Evolutionary conservation across 2,797 vertebrate species (phyloP).

Genomic region (Myiotriccus ornatus): DNA sequence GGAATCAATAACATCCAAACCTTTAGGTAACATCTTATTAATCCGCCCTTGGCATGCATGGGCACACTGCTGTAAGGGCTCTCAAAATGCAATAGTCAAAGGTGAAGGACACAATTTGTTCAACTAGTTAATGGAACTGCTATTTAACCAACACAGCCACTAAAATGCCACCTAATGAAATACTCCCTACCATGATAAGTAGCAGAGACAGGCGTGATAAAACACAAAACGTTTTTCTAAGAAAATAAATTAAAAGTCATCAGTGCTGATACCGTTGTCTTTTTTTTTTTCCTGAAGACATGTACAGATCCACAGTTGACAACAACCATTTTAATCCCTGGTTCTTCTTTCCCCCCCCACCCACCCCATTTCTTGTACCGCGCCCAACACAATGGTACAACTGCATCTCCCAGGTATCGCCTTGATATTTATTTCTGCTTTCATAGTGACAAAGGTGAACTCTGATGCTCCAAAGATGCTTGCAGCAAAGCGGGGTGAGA

Average conservation of each 20-base stretch:
- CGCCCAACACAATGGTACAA: constrained; percentile 56
- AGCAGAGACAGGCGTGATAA: not conserved
- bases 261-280: not conserved
- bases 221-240: not conserved
- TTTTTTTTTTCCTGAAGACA: not conserved
- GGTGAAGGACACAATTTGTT: constrained; percentile 45
- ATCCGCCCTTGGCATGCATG: constrained; percentile 12
- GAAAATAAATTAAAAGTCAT: not conserved
- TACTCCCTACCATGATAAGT: not conserved
- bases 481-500: constrained; percentile 13
- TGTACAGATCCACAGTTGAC: not conserved
- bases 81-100: not conserved
- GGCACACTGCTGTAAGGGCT: constrained; percentile 12
- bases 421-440: constrained; percentile 37
- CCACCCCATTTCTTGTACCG: constrained; percentile 17
- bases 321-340: constrained; percentile 52
- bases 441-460: constrained; percentile 41
- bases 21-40: constrained; percentile 45
- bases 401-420: constrained; percentile 28
- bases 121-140: constrained; percentile 48
- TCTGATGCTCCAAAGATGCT: constrained; percentile 2
- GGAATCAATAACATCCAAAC: constrained; percentile 53
- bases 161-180: constrained; percentile 45
- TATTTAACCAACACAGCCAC: constrained; percentile 31
- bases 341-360: not conserved